Conservation (phyloP, 2,888 invertebrate species). For the Dyspetes luteomarginatus region DNA sequence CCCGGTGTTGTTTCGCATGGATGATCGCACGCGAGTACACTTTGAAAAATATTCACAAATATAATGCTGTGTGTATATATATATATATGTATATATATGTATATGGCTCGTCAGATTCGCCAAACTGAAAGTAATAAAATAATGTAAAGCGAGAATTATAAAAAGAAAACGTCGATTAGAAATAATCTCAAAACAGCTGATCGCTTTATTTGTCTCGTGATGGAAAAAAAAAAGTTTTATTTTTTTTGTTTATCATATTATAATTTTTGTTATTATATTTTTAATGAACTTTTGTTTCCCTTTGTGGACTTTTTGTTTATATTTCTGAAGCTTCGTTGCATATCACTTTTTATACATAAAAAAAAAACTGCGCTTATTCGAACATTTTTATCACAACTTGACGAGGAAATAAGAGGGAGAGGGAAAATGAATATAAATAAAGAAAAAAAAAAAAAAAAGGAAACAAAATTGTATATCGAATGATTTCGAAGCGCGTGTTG, state of each 20-base stretch:
- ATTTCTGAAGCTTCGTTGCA: not conserved
- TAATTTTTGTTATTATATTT: not conserved
- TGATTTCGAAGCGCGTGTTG: not conserved
- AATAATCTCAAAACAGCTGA: not conserved
- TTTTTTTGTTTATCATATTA: not conserved
- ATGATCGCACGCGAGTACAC: slow-evolving; percentile 5
- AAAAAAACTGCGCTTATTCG: not conserved
- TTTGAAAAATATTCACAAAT: too few species aligned
- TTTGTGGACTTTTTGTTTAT: not conserved
- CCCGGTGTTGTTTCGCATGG: slow-evolving; percentile 24
- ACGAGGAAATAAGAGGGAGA: not conserved
- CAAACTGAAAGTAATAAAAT: slow-evolving; percentile 36
- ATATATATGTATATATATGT: not conserved
- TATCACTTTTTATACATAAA: not conserved
- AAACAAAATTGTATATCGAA: not conserved
- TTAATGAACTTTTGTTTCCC: not conserved
- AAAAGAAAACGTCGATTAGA: slow-evolving; percentile 23
- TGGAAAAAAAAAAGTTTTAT: not conserved
- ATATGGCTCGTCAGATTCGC: slow-evolving; percentile 15
- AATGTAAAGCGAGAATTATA: slow-evolving; percentile 11
- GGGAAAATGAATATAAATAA: not conserved
- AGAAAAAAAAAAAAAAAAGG: not conserved
- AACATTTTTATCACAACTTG: not conserved
- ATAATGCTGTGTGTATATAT: not conserved
- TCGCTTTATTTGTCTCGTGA: slow-evolving; percentile 14